A percentile compares a stretch with the other conserved stretches of the same genome.
phyloP scores from a whole-genome alignment of 35 echinoderm and acorn worm species.

The Holothuria glaberrima region DNA sequence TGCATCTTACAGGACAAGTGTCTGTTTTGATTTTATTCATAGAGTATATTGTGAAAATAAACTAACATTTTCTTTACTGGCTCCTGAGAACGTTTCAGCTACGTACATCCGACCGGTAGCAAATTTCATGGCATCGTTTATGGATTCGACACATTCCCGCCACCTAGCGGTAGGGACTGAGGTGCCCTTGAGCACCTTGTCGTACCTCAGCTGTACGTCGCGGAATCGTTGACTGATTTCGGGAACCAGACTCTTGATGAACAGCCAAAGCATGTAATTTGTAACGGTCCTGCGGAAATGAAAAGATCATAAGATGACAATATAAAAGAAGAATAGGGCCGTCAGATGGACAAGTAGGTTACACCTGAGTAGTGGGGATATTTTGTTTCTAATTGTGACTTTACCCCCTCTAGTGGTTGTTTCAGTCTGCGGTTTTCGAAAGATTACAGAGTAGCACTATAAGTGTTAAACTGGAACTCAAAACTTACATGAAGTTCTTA shows the following conservation, averaged over 20 bases:
- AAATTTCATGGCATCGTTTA: conserved; percentile 67
- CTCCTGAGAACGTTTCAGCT: conserved; percentile 65
- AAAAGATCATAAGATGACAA: background rate
- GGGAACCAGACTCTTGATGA: conserved; percentile 45
- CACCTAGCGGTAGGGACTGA: conserved; percentile 59
- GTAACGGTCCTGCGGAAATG: conserved; percentile 49
- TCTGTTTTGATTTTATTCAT: too few relatives aligned
- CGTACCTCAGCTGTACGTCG: conserved; percentile 63
- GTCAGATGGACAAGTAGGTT: too few relatives aligned
- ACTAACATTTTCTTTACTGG: conserved; percentile 83
- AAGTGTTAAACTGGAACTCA: too few relatives aligned
- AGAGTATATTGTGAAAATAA: too few relatives aligned
- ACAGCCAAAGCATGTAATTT: conserved; percentile 85
- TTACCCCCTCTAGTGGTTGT: background rate
- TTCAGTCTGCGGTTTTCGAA: background rate
- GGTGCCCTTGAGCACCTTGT: conserved; percentile 64
- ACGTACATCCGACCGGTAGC: conserved; percentile 86
- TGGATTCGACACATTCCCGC: conserved; percentile 68
- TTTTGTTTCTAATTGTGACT: background rate
- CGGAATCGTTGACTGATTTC: conserved; percentile 70
- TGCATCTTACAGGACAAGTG: too few relatives aligned
- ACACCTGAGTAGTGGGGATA: background rate
- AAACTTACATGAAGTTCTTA: too few relatives aligned
- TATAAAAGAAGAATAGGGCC: background rate
- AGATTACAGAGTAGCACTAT: too few relatives aligned